These are phyloP conservation scores for Holocentrus rufus DNA, from an alignment of 2,797 vertebrate species.

Conservation along the genomic window DNA sequence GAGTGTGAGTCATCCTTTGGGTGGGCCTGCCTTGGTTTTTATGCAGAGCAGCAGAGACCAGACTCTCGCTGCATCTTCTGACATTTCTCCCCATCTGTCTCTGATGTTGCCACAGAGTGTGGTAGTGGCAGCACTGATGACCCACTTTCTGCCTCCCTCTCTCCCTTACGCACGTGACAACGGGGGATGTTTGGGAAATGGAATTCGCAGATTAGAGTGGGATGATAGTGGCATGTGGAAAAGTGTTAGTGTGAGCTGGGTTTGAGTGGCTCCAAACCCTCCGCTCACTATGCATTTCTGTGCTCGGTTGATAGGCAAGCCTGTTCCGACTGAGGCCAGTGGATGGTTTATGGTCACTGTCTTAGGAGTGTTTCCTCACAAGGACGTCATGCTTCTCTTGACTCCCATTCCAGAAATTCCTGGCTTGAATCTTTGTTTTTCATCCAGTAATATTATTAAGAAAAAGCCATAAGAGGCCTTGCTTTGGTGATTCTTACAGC, in stretches of 20 bases:
- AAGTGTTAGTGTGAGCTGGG: constrained; percentile 56
- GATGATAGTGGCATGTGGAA: constrained; percentile 67
- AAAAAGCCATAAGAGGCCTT: neutral
- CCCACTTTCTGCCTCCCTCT: constrained; percentile 77
- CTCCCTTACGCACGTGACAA: constrained; percentile 70
- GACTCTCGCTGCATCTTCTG: constrained; percentile 51
- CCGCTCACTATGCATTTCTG: constrained; percentile 21
- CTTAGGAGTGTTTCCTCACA: constrained; percentile 60
- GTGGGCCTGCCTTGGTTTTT: constrained; percentile 62
- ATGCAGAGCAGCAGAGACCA: constrained; percentile 36
- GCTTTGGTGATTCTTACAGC: neutral
- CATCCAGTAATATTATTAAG: constrained; percentile 9
- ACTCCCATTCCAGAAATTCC: constrained; percentile 41
- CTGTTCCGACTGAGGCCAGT: constrained; percentile 52
- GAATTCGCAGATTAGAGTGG: constrained; percentile 77
- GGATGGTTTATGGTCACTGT: constrained; percentile 60
- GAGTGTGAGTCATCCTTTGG: constrained; percentile 50
- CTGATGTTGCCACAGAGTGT: constrained; percentile 67
- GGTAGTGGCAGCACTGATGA: constrained; percentile 65
- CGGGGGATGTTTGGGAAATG: constrained; percentile 70
- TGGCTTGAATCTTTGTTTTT: constrained; percentile 15
- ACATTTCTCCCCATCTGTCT: constrained; percentile 72
- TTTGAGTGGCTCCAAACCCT: constrained; percentile 40
- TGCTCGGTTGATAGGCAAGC: constrained; percentile 46
- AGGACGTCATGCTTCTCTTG: constrained; percentile 16